Base-by-base conservation (phyloP, 2,888 invertebrate genomes). In the Caenorhabditis zanzibari region DNA sequence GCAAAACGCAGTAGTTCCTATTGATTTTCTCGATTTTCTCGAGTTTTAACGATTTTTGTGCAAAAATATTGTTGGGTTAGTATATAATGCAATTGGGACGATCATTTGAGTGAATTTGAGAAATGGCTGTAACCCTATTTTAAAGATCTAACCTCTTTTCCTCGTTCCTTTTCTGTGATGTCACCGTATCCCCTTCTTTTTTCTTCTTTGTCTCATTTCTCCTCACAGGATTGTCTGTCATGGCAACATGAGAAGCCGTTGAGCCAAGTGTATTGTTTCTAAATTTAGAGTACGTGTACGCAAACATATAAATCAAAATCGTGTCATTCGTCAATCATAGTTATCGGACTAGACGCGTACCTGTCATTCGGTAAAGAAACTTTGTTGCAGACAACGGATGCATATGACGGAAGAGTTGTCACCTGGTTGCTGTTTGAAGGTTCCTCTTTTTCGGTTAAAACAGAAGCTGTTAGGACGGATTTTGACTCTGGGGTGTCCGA, bases 291-390 rank as follows among this genome's bases (percentile, higher is more conserved):
- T 12, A 38, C n/a, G n/a, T n/a, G n/a, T 38, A 16, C 6, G 19
- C n/a, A 5, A n/a, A n/a, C n/a, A 47, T 9, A n/a, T 19, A 52
- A 54, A 68, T 16, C 19, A 68, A 22, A 54, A 47, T 19, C 19
- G 49, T 69, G 69, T 56, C 68, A 19, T 38, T 68, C 54, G 68
- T 68, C 68, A 69, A 71, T 58, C 69, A 69, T 12, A 24, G 19
- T 16, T 38, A 38, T 38, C 7, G n/a, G 16, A 35, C 32, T 22
- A 41, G 24, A 5, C 12, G 24, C 16, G 6, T 63, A 63, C 63
- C 63, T 44, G 63, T 47, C 63, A 63, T 14, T 3, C 1, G 26
- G 24, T n/a, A 24, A 41, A 14, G 44, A 16, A 3, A 26, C n/a
- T 16, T 28, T 38, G 22, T 44, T 63, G n/a, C 41, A 26, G 12